Evolutionary conservation across 2,888 invertebrate genomes (phyloP).

Genomic region (Phrixothrix hirtus): DNA sequence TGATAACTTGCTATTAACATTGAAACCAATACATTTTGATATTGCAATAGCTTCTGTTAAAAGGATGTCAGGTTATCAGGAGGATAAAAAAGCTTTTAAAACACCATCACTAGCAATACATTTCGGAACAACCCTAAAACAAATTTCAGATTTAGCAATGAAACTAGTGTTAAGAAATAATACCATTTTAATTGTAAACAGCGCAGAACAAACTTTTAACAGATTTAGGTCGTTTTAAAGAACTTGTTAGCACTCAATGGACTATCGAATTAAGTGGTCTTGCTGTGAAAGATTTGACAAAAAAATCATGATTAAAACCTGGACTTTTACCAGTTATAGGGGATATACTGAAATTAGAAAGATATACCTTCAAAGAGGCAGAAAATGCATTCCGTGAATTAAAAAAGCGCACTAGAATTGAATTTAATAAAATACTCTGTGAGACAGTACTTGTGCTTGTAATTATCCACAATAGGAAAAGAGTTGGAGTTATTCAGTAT

Average conservation of each 20-base stretch:
- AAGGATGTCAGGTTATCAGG: conserved; percentile 18
- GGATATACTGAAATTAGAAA: conserved; percentile 19
- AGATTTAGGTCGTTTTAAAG: conserved; percentile 21
- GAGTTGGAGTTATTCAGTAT: conserved; percentile 30
- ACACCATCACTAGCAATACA: conserved; percentile 25
- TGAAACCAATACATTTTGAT: too few relatives aligned
- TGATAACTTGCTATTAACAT: too few relatives aligned
- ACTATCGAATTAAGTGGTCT: conserved; percentile 27
- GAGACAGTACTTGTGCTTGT: conserved; percentile 27
- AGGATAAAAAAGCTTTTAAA: conserved; percentile 27
- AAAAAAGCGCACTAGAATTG: conserved; percentile 5
- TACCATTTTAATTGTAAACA: conserved; percentile 8
- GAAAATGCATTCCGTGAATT: conserved; percentile 16
- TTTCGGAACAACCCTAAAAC: conserved; percentile 27
- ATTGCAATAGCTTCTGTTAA: too few relatives aligned
- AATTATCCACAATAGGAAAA: conserved; percentile 31
- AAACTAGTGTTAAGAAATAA: conserved; percentile 25
- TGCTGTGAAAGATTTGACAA: conserved; percentile 27
- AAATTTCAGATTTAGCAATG: conserved; percentile 26
- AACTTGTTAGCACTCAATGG: conserved; percentile 25
- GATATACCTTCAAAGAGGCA: conserved; percentile 4
- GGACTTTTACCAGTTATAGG: too few relatives aligned
- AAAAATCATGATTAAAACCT: conserved; percentile 18
- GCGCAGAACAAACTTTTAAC: conserved; percentile 11
- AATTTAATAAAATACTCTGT: conserved; percentile 14